Base-by-base conservation (phyloP, 2,797 vertebrate species). In the Myotis myotis region DNA sequence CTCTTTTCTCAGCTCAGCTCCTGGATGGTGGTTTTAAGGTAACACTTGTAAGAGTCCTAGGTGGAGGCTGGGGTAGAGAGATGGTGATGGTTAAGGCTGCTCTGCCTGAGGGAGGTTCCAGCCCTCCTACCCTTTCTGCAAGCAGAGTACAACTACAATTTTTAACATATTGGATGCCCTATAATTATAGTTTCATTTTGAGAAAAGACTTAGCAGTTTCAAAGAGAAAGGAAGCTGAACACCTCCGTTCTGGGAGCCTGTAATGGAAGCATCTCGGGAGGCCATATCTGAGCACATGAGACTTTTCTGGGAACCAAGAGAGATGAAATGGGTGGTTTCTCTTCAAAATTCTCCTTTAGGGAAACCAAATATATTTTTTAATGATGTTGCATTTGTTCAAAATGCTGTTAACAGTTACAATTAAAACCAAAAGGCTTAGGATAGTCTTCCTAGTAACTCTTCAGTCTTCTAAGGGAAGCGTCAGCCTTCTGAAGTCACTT, bases 171-270 rank as follows among this genome's bases (percentile, higher is more conserved):
- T 90, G 28, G 64, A 38, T 62, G 79, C n/a, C 25, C 23, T 13
- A 30, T 75, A 57, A 80, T 47, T 22, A 66, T 15, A 57, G 36
- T 76, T 83, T 81, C 23, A 89, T 51, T 88, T 86, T 75, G 51
- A 93, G 89, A 80, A 93, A 84, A 78, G 62, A 25, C 83, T 80
- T 87, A 88, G n/a, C 16, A 94, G 60, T 49, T 93, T 92, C 41
- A 55, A 85, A 87, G 93, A 86, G 38, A 82, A 78, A 70, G 74
- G 47, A 33, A 62, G 22, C 64, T 49, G 51, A 74, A 84, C 75
- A 49, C 22, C 30, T 75, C 7, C n/a, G 68, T 28, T 36, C 62
- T 70, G 20, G 66, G 44, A 87, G 44, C 87, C 3, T 81, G 22
- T 47, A 36, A 60, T 3, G 76, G 71, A 15, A 68, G n/a, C 66